These are phyloP conservation scores for Ammodytes marinus DNA, from an alignment of 2,113 vertebrate genomes.

Conservation along the genomic window DNA sequence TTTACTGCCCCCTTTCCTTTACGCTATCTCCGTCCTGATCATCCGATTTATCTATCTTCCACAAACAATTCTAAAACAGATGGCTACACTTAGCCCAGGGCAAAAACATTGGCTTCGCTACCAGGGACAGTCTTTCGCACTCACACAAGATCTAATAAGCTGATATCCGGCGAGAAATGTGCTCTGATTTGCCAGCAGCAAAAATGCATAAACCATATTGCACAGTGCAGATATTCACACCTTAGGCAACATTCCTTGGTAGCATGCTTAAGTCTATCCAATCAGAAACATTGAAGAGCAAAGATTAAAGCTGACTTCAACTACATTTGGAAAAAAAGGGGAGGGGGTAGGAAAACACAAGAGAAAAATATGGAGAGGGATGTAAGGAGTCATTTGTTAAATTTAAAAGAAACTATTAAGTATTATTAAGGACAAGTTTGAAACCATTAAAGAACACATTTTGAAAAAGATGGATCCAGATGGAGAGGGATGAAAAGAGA, in stretches of 20 bases:
- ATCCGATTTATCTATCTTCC: slow-evolving; percentile 74
- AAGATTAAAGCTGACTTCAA: slow-evolving; percentile 62
- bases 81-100: slow-evolving; percentile 80
- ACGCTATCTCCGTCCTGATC: slow-evolving; percentile 74
- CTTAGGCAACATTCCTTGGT: slow-evolving; percentile 72
- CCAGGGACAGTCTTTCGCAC: slow-evolving; percentile 69
- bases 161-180: slow-evolving; percentile 72
- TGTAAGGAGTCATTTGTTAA: slow-evolving; percentile 66
- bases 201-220: slow-evolving; percentile 78
- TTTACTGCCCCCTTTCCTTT: slow-evolving; percentile 25
- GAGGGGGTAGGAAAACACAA: neutral
- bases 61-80: slow-evolving; percentile 80
- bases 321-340: slow-evolving; percentile 37
- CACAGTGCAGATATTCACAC: slow-evolving; percentile 72
- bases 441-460: slow-evolving; percentile 65
- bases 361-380: slow-evolving; percentile 21
- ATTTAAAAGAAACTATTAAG: slow-evolving; percentile 69
- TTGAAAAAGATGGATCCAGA: slow-evolving; percentile 75
- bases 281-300: slow-evolving; percentile 48
- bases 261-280: slow-evolving; percentile 68
- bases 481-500: slow-evolving; percentile 80
- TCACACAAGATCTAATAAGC: slow-evolving; percentile 77
- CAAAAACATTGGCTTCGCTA: slow-evolving; percentile 79
- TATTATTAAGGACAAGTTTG: slow-evolving; percentile 62
- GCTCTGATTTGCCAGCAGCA: slow-evolving; percentile 67